A percentile compares a stretch with the other conserved stretches of the same genome.
Evolutionary conservation across 2,113 vertebrate species (phyloP).

Genomic region (Jacana jacana): DNA sequence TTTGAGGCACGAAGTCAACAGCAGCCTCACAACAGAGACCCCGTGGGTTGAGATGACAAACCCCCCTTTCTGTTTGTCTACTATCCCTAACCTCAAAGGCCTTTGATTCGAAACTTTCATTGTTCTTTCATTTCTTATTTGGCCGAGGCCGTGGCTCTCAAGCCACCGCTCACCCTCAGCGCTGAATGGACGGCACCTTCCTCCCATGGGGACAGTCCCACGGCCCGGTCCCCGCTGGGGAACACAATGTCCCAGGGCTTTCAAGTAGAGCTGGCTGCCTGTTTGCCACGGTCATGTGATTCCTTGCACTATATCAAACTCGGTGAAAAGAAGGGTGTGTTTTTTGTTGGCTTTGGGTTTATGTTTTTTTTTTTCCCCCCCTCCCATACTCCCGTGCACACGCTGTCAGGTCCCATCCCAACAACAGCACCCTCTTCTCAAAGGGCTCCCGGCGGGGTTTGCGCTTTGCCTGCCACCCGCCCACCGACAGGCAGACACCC

Average conservation of each 20-base stretch:
- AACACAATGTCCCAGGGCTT: not conserved
- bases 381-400: too few relatives aligned
- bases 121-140: too few relatives aligned
- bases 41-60: not conserved
- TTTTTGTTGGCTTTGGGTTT: too few relatives aligned
- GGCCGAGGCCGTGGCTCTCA: not conserved
- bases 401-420: not conserved
- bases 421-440: not conserved
- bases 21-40: not conserved
- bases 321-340: not conserved
- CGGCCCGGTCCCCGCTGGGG: not conserved
- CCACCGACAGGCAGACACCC: rapidly evolving
- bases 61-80: not conserved
- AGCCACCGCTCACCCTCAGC: rapidly evolving
- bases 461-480: not conserved
- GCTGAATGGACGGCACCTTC: not conserved
- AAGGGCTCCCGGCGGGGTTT: not conserved
- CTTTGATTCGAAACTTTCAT: not conserved
- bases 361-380: too few relatives aligned
- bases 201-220: rapidly evolving
- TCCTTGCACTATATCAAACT: not conserved
- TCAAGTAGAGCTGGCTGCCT: not conserved
- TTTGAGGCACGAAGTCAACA: not conserved
- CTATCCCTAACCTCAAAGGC: not conserved
- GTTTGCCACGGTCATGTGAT: not conserved